phyloP scores from a whole-genome alignment of 2,113 vertebrate genomes.

The Oncorhynchus kisutch region DNA sequence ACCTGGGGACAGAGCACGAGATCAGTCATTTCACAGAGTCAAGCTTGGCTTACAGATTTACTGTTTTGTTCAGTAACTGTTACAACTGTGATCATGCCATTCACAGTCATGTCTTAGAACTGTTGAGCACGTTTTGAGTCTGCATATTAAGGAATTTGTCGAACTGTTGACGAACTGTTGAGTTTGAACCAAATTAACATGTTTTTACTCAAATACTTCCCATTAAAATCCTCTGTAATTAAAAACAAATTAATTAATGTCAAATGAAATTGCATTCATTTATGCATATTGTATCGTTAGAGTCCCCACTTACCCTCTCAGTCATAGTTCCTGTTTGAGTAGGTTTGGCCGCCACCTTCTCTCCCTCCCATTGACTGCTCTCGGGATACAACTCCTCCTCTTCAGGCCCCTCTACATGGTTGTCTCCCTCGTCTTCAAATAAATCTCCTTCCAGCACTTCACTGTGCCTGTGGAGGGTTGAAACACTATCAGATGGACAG shows the following conservation, averaged over 20 bases:
- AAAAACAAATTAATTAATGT: too few species aligned
- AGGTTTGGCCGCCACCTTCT: slow-evolving; percentile 17
- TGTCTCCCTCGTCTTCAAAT: slow-evolving; percentile 71
- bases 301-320: slow-evolving; percentile 62
- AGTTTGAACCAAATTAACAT: too few species aligned
- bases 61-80: too few species aligned
- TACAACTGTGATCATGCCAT: too few species aligned
- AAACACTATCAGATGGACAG: neutral
- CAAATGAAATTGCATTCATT: too few species aligned
- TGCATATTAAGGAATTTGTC: too few species aligned
- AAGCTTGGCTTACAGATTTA: too few species aligned
- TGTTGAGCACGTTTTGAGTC: too few species aligned
- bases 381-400: slow-evolving; percentile 69
- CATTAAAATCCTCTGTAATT: too few species aligned
- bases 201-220: too few species aligned
- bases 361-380: slow-evolving; percentile 58
- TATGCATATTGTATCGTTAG: neutral
- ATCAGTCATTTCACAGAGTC: neutral
- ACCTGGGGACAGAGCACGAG: slow-evolving; percentile 33
- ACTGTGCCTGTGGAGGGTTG: slow-evolving; percentile 40
- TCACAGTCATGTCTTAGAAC: too few species aligned
- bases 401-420: slow-evolving; percentile 59
- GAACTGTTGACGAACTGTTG: too few species aligned
- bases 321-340: slow-evolving; percentile 38
- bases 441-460: slow-evolving; percentile 70